Base-by-base conservation (phyloP, 2,888 invertebrate species). In the Ophion ventricosus region DNA sequence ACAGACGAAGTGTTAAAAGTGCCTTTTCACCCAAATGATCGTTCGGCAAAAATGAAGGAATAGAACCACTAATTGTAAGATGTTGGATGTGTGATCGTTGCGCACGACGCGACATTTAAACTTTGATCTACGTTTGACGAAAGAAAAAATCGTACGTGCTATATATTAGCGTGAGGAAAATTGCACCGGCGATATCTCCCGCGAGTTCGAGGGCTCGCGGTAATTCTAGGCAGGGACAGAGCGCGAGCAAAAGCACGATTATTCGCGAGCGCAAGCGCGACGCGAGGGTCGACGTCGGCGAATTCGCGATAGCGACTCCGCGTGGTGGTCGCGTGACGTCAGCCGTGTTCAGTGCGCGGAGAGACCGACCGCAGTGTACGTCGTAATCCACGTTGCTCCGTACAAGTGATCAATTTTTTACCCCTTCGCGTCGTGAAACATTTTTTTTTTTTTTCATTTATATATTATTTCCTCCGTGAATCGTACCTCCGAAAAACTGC, bases 241-340 rank as follows among this genome's bases (percentile, higher is more conserved):
- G 14, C 43, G 43, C 43, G 43, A 43, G 43, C 14, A 43, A 43
- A 70, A 70, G 77, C 74, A 73, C 72, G 59, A 64, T 43, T 74
- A 75, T 76, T 66, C 56, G 14, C 66, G n/a, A n/a, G 92, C 92
- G 92, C 91, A 90, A 91, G 91, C 92, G 92, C 92, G 90, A 76
- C 66, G 57, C 14, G 72, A 88, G 87, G 87, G 89, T 87, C 29
- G 35, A 49, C 49, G 64, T 40, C 57, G 84, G 88, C 87, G 89
- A 89, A 81, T 74, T 90, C 88, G 92, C 90, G 90, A 92, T 89
- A 83, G 90, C 91, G 91, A 90, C 91, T 91, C 92, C 92, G 92
- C 92, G 93, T 92, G 92, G 92, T 92, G 91, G 91, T 90, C 90
- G 92, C 90, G 90, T 92, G 93, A 92, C 92, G 92, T 92, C 92